phyloP scores from a whole-genome alignment of 2,797 vertebrate genomes.

The Aldrovandia affinis region DNA sequence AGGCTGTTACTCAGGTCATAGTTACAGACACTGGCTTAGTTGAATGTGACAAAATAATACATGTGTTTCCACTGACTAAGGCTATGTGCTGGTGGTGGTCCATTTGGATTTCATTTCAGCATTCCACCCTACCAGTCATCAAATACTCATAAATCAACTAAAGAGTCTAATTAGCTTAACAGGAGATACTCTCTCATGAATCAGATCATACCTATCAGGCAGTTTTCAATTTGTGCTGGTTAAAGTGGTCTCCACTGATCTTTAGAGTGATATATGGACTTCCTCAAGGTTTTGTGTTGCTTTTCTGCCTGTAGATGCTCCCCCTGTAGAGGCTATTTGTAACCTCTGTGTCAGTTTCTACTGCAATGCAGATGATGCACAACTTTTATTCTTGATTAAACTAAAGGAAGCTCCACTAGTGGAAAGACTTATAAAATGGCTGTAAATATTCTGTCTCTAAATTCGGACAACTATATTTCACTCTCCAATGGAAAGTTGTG shows the following conservation, averaged over 20 bases:
- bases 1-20: background rate
- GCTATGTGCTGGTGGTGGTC: background rate
- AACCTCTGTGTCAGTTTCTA: background rate
- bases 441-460: background rate
- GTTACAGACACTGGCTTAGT: background rate
- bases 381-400: background rate
- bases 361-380: background rate
- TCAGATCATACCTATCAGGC: background rate
- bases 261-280: background rate
- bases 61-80: background rate
- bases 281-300: background rate
- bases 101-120: background rate
- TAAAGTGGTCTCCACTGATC: background rate
- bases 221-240: background rate
- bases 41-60: background rate
- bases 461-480: background rate
- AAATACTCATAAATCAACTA: background rate
- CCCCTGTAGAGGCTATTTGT: background rate
- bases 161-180: background rate
- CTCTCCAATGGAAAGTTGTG: background rate
- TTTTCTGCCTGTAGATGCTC: background rate
- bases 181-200: background rate
- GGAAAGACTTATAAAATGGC: background rate
- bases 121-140: background rate
- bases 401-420: background rate